Evolutionary conservation across 2,888 invertebrate genomes (phyloP).

Genomic region (Melinaea menophilus): DNA sequence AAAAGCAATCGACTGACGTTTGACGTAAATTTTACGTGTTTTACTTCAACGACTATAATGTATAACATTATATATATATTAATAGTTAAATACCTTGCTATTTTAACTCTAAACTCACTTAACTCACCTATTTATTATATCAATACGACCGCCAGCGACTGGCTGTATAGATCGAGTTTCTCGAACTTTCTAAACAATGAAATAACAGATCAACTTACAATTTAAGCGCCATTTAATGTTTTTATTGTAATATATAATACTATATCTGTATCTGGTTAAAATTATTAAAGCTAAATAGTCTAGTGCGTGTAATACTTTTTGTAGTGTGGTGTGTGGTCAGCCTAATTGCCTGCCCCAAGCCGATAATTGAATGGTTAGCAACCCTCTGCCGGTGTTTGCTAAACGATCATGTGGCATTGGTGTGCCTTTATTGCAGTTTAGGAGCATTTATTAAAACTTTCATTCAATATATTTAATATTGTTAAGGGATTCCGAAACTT

Average conservation of each 20-base stretch:
- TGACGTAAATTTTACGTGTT: too few relatives aligned
- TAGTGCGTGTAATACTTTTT: slow-evolving; percentile 8
- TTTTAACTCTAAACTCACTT: slow-evolving; percentile 7
- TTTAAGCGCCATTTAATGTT: neutral
- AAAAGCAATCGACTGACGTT: too few relatives aligned
- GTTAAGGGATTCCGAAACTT: neutral
- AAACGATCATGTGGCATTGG: slow-evolving; percentile 39
- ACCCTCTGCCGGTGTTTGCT: slow-evolving; percentile 53
- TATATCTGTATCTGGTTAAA: neutral
- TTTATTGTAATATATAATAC: neutral
- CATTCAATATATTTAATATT: neutral
- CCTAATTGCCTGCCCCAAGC: slow-evolving; percentile 59
- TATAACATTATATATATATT: neutral
- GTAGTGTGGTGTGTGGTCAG: slow-evolving; percentile 44
- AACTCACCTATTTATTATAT: slow-evolving; percentile 21
- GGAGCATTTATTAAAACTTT: neutral
- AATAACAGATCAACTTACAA: slow-evolving; percentile 14
- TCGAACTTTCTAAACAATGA: slow-evolving; percentile 29
- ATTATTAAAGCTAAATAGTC: neutral
- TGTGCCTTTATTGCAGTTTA: too few relatives aligned
- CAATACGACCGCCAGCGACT: slow-evolving; percentile 18
- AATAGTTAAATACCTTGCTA: neutral
- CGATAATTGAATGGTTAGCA: slow-evolving; percentile 66
- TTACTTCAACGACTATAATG: neutral
- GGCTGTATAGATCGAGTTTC: slow-evolving; percentile 25